Evolutionary conservation across 2,888 invertebrate genomes (phyloP).

Genomic region (Agrochola circellaris): DNA sequence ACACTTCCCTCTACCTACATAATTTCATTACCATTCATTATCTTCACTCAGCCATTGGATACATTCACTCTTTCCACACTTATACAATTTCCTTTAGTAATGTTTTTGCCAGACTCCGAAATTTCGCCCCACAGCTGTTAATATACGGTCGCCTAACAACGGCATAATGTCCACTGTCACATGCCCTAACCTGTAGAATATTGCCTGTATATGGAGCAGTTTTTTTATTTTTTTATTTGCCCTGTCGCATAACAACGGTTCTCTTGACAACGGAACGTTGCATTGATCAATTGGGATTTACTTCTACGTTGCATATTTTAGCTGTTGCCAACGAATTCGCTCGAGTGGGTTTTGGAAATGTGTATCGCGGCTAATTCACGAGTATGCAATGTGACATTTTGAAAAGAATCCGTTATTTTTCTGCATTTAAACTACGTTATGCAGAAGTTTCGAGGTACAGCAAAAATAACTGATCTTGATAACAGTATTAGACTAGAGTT

Average conservation of each 20-base stretch:
- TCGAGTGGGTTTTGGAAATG: slow-evolving; percentile 24
- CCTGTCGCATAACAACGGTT: slow-evolving; percentile 76
- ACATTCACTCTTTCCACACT: slow-evolving; percentile 1
- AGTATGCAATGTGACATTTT: slow-evolving; percentile 43
- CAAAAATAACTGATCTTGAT: too few relatives aligned
- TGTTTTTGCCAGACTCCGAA: neutral
- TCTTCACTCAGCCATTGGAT: neutral
- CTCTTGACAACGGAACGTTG: slow-evolving; percentile 73
- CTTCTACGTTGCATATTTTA: slow-evolving; percentile 50
- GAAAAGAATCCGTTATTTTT: slow-evolving; percentile 37
- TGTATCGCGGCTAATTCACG: slow-evolving; percentile 29
- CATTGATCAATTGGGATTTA: slow-evolving; percentile 69
- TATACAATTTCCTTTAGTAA: neutral
- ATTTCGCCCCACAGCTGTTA: slow-evolving; percentile 49
- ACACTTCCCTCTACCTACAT: neutral
- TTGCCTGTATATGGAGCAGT: slow-evolving; percentile 42
- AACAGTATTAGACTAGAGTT: too few relatives aligned
- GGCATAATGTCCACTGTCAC: slow-evolving; percentile 46
- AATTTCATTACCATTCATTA: slow-evolving; percentile 3
- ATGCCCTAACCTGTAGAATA: slow-evolving; percentile 54
- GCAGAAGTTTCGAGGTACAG: neutral
- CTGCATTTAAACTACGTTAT: slow-evolving; percentile 23
- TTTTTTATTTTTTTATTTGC: too few relatives aligned
- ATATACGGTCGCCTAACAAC: slow-evolving; percentile 52
- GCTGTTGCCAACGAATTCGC: slow-evolving; percentile 47